Evolutionary conservation across 2,113 vertebrate genomes (phyloP).

Genomic region (Cyrtonyx montezumae): DNA sequence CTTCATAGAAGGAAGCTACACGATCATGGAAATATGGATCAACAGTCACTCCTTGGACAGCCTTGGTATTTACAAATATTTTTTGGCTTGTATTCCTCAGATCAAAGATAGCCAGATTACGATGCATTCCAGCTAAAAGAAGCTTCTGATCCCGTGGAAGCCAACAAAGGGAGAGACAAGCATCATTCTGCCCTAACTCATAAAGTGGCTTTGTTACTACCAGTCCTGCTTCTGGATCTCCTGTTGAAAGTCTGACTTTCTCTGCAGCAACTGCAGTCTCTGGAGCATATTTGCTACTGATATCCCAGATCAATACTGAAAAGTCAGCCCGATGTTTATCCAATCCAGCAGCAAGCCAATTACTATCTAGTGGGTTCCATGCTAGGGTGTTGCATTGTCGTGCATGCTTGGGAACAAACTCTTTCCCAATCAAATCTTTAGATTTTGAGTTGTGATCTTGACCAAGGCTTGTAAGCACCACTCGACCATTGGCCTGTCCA

Average conservation of each 20-base stretch:
- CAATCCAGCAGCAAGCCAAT: conserved; percentile 93
- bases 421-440: conserved; percentile 94
- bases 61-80: conserved; percentile 98
- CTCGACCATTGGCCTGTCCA: conserved; percentile 96
- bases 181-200: conserved; percentile 96
- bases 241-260: conserved; percentile 89
- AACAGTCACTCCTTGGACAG: conserved; percentile 95
- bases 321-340: conserved; percentile 98
- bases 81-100: conserved; percentile 97
- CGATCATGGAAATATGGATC: conserved; percentile 95
- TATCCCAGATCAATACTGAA: conserved; percentile 97
- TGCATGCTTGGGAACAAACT: conserved; percentile 98
- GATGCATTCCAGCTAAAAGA: conserved; percentile 96
- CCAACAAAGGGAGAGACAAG: conserved; percentile 98
- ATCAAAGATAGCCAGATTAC: conserved; percentile 97
- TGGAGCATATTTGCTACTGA: conserved; percentile 92
- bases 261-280: conserved; percentile 86
- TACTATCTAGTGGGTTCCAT: conserved; percentile 96
- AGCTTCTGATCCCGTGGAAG: conserved; percentile 95
- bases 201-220: conserved; percentile 96
- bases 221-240: conserved; percentile 85
- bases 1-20: conserved; percentile 97
- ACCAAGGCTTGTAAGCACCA: conserved; percentile 95
- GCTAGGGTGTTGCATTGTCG: conserved; percentile 96
- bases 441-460: conserved; percentile 96